Conservation (phyloP, 2,888 invertebrate species). For the Gortyna flavago region DNA sequence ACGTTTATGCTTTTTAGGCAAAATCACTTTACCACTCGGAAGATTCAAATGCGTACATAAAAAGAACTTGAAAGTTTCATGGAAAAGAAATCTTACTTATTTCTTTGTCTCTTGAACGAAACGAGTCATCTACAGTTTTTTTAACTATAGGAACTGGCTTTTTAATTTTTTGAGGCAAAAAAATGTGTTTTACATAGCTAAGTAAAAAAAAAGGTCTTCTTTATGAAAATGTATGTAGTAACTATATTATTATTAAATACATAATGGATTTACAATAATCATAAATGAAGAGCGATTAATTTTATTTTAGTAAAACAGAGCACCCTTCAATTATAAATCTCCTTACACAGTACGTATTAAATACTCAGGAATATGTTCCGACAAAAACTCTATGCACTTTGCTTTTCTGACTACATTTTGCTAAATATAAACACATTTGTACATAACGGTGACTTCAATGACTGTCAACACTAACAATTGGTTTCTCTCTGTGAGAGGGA, state of each 20-base stretch:
- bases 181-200: background rate
- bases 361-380: conserved; percentile 25
- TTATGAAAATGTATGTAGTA: conserved; percentile 11
- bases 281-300: conserved; percentile 33
- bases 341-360: conserved; percentile 41
- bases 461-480: conserved; percentile 22
- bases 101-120: background rate
- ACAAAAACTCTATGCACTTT: conserved; percentile 23
- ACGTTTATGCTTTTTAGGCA: background rate
- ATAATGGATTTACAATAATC: conserved; percentile 16
- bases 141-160: background rate
- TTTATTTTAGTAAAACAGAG: conserved; percentile 35
- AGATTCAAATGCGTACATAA: background rate
- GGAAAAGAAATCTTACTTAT: background rate
- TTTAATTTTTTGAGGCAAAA: background rate
- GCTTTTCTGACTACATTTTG: conserved; percentile 17
- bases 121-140: background rate
- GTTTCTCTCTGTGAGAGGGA: conserved; percentile 1
- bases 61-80: background rate
- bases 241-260: conserved; percentile 15
- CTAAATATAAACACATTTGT: conserved; percentile 58
- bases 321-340: conserved; percentile 28
- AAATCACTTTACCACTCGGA: background rate
- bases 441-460: conserved; percentile 60
- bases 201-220: background rate